phyloP scores from a whole-genome alignment of 2,888 invertebrate species.

The Nycteola revayana region DNA sequence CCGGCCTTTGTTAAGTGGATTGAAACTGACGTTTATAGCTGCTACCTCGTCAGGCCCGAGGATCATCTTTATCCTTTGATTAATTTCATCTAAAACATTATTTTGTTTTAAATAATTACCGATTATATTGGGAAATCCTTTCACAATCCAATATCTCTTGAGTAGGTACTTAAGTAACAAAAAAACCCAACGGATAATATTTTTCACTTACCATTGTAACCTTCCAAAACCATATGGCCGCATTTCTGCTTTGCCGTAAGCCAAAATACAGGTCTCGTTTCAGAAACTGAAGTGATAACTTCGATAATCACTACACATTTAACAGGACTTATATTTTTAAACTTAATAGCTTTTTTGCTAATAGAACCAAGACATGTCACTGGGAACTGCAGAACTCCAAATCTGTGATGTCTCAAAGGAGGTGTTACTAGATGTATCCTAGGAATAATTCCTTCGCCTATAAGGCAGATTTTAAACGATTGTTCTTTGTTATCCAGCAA shows the following conservation, averaged over 20 bases:
- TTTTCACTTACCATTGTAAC: slow-evolving; percentile 50
- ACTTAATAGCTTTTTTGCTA: slow-evolving; percentile 48
- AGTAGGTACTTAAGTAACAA: too few species aligned
- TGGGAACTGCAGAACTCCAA: slow-evolving; percentile 53
- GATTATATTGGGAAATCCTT: too few species aligned
- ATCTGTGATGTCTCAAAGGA: slow-evolving; percentile 42
- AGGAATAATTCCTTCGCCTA: slow-evolving; percentile 73
- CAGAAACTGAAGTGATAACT: slow-evolving; percentile 40
- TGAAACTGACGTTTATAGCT: slow-evolving; percentile 51
- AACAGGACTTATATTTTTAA: slow-evolving; percentile 61
- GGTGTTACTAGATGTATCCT: slow-evolving; percentile 59
- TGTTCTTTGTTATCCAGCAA: slow-evolving; percentile 61
- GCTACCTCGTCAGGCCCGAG: slow-evolving; percentile 50
- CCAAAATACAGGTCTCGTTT: slow-evolving; percentile 61
- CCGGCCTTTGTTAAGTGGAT: slow-evolving; percentile 60
- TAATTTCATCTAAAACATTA: slow-evolving; percentile 46
- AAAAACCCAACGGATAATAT: too few species aligned
- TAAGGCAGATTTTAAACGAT: slow-evolving; percentile 66
- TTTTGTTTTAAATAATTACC: too few species aligned
- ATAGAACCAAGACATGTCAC: slow-evolving; percentile 69
- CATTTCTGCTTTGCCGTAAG: slow-evolving; percentile 38
- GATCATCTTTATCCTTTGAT: slow-evolving; percentile 40
- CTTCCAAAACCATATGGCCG: slow-evolving; percentile 39
- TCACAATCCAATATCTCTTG: too few species aligned
- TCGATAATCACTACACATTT: slow-evolving; percentile 48